Evolutionary conservation across 2,888 invertebrate genomes (phyloP), one percentile per base, ranked within the genome.

Genomic region (Rhingia campestris): DNA sequence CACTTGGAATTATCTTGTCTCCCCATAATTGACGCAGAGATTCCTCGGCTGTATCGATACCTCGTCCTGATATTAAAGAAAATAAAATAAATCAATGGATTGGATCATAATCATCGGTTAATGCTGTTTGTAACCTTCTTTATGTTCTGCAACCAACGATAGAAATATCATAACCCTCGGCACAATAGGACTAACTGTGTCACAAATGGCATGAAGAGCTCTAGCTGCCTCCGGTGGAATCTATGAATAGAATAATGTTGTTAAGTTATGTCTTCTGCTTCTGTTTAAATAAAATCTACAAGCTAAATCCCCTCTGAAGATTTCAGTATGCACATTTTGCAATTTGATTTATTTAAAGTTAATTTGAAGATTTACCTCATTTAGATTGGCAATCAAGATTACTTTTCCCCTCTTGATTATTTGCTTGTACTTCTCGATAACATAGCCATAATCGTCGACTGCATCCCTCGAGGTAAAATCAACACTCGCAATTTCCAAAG

Each of bases 161-260:
- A 93, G 87, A 86, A 92, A 91, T 51, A 92, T 92, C 22, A 92
- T 88, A 5, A 91, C 91, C 73, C 90, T 89, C 22, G 88, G 80
- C 0, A 91, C 89, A 22, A 92, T 87, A 7, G 94, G 94, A 70
- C 89, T 92, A 53, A 91, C 84, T 35, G 92, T 92, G 87, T 94
- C 94, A 86, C 94, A 94, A 86, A 94, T 92, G 72, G 91, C 89
- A 86, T 94, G 94, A 86, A 94, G 92, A 3, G 93, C 93, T 87
- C 91, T 91, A 1, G 91, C 91, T 3, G 88, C 87, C 59, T 86
- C 77, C 0, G 88, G 86, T 1, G 91, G 88, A 59, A 91, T 89
- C 91, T 91, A 41, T 9, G 63, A 30, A 41, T 14, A 30, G 54
- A 14, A 32, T 45, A 49, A n/a, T n/a, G n/a, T n/a, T n/a, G n/a